These are phyloP conservation scores for Idaea biselata DNA, from an alignment of 2,888 invertebrate species.

Conservation along the genomic window DNA sequence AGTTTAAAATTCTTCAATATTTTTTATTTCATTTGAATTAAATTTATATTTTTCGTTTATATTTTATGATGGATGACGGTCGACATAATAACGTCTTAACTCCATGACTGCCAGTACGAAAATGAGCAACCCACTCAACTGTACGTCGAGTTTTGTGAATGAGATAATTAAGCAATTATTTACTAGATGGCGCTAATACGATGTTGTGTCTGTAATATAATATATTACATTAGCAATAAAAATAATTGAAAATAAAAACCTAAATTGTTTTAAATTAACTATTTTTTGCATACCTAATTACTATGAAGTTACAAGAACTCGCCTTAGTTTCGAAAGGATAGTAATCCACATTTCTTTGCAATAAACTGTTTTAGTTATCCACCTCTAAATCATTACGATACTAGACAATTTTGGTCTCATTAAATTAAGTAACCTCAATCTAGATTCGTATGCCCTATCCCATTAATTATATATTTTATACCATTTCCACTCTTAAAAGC, in stretches of 20 bases:
- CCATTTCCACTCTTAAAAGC: too few relatives aligned
- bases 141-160: background rate
- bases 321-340: too few relatives aligned
- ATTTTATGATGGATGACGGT: background rate
- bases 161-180: background rate
- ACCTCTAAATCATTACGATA: too few relatives aligned
- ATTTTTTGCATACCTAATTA: too few relatives aligned
- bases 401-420: too few relatives aligned
- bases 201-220: background rate
- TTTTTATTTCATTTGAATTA: background rate
- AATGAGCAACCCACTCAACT: background rate
- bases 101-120: background rate
- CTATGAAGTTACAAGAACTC: too few relatives aligned
- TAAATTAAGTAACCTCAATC: too few relatives aligned
- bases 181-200: background rate
- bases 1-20: background rate
- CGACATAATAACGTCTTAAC: conserved; percentile 12
- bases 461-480: too few relatives aligned
- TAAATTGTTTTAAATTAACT: too few relatives aligned
- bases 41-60: background rate
- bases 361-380: too few relatives aligned
- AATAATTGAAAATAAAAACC: background rate
- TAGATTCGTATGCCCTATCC: too few relatives aligned
- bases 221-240: background rate
- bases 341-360: too few relatives aligned